These are phyloP conservation scores for Tetheella fluctuosa DNA, from an alignment of 2,888 invertebrate genomes.

Conservation along the genomic window DNA sequence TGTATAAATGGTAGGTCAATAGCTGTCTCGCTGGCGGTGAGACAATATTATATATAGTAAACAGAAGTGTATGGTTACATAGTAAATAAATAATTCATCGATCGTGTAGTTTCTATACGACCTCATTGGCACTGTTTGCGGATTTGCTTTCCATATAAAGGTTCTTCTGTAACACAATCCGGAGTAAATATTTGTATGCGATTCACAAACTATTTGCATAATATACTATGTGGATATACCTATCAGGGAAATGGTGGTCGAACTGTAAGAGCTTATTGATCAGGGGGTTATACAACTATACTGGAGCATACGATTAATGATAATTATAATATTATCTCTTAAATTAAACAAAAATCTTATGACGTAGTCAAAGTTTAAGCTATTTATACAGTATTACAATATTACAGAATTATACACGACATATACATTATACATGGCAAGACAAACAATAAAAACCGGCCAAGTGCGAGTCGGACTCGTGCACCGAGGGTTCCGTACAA, in stretches of 20 bases:
- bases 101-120: constrained; percentile 27
- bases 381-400: too few relatives aligned
- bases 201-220: constrained; percentile 9
- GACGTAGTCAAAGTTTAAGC: too few relatives aligned
- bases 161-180: too few relatives aligned
- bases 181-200: not conserved
- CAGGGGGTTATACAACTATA: not conserved
- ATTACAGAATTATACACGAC: too few relatives aligned
- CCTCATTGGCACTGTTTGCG: constrained; percentile 32
- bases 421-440: too few relatives aligned
- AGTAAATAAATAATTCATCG: constrained; percentile 37
- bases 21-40: not conserved
- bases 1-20: not conserved
- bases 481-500: too few relatives aligned
- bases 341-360: too few relatives aligned
- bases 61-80: constrained; percentile 21
- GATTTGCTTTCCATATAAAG: constrained; percentile 30
- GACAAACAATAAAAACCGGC: too few relatives aligned
- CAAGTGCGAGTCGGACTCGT: too few relatives aligned
- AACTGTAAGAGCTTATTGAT: not conserved
- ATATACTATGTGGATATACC: not conserved
- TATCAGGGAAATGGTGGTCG: not conserved
- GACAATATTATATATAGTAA: not conserved
- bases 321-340: too few relatives aligned
- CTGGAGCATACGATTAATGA: too few relatives aligned